Percentiles rank a stretch among this genome's conserved stretches.
These are phyloP conservation scores for Sceliomorpha sp. DNA, from an alignment of 2,888 invertebrate species.

Conservation along the genomic window DNA sequence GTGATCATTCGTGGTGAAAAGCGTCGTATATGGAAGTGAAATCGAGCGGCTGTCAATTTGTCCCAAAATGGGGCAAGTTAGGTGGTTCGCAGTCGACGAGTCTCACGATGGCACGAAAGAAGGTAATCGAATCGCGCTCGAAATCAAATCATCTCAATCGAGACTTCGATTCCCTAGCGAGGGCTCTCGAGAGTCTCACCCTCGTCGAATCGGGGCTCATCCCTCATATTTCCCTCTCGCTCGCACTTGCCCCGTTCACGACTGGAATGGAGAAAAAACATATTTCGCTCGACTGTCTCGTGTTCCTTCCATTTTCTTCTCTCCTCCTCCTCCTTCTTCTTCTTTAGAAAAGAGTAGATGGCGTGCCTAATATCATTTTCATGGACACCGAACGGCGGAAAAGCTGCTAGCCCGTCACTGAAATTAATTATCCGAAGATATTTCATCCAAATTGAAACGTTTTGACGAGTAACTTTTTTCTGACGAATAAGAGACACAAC, in stretches of 20 bases:
- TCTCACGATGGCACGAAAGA: conserved; percentile 42
- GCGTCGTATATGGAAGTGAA: conserved; percentile 43
- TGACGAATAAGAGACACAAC: too few species aligned
- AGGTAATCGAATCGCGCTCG: conserved; percentile 63
- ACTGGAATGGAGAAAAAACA: conserved; percentile 70
- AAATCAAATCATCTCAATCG: conserved; percentile 62
- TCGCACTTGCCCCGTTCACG: conserved; percentile 63
- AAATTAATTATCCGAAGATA: too few species aligned
- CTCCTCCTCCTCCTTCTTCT: too few species aligned
- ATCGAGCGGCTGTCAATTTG: conserved; percentile 41
- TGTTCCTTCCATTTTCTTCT: too few species aligned
- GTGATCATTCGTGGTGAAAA: conserved; percentile 32
- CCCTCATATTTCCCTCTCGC: conserved; percentile 25
- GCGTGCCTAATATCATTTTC: too few species aligned
- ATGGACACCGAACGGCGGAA: too few species aligned
- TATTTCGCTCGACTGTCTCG: conserved; percentile 58
- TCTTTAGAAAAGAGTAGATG: too few species aligned
- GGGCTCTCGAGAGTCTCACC: conserved; percentile 49
- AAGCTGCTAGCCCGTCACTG: too few species aligned
- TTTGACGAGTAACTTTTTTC: background rate
- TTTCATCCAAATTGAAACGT: too few species aligned
- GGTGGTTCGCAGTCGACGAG: conserved; percentile 35
- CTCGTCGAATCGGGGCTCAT: conserved; percentile 15
- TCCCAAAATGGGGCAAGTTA: conserved; percentile 46
- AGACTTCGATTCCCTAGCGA: conserved; percentile 59